Percentiles rank a stretch among this genome's conserved stretches.
Evolutionary conservation across 2,113 vertebrate genomes (phyloP).

Genomic region (Alligator mississippiensis): DNA sequence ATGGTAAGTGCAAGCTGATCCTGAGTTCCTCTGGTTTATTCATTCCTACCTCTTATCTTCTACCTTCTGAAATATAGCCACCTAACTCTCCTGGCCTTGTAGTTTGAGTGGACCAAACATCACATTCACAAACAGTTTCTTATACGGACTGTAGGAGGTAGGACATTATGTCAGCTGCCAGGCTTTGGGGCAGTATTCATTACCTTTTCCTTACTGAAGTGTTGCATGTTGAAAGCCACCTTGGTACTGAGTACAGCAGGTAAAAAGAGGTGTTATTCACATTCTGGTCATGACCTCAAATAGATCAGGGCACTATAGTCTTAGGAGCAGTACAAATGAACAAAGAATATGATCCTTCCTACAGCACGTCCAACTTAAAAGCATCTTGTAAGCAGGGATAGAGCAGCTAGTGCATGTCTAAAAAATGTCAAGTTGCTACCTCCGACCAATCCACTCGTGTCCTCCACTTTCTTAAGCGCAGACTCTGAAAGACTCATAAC

Average conservation of each 20-base stretch:
- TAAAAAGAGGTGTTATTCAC: neutral
- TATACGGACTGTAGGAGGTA: neutral
- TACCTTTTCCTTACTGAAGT: neutral
- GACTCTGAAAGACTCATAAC: neutral
- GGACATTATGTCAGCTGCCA: neutral
- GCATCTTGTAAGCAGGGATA: neutral
- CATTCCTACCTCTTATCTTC: neutral
- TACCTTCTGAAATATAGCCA: conserved; percentile 19
- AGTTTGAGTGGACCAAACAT: neutral
- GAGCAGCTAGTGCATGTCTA: neutral
- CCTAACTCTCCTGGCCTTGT: neutral
- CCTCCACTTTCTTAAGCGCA: neutral
- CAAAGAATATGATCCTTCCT: neutral
- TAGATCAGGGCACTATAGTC: neutral
- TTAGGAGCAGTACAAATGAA: neutral
- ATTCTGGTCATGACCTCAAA: neutral
- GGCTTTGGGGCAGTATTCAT: neutral
- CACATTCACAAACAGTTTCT: neutral
- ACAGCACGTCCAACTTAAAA: neutral
- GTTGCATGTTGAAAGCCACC: neutral
- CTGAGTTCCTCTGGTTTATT: neutral
- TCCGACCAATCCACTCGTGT: neutral
- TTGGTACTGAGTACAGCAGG: neutral
- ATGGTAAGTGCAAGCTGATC: neutral
- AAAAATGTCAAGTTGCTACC: neutral